phyloP scores from a whole-genome alignment of 2,113 vertebrate genomes.

The Ivindomyrus marchei region DNA sequence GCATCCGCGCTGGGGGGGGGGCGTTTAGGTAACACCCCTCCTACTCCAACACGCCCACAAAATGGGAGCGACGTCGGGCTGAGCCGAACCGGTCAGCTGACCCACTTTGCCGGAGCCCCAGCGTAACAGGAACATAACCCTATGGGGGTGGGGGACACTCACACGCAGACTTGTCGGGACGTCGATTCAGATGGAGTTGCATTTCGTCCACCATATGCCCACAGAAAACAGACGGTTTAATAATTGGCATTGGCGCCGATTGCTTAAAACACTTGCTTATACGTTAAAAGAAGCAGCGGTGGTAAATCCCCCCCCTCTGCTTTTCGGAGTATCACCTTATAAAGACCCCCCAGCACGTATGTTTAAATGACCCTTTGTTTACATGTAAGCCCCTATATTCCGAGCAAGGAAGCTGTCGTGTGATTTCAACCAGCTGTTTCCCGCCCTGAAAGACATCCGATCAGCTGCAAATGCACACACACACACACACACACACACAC shows the following conservation, averaged over 20 bases:
- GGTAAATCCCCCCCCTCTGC: neutral
- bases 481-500: constrained; percentile 54
- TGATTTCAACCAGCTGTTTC: constrained; percentile 95
- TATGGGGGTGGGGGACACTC: no score
- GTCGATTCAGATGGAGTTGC: neutral
- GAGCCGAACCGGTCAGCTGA: neutral
- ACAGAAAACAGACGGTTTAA: neutral
- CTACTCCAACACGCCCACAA: neutral
- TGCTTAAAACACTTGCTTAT: neutral
- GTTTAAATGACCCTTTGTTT: constrained; percentile 83
- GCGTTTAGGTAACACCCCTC: constrained; percentile 33
- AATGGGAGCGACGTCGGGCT: neutral
- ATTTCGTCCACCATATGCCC: neutral
- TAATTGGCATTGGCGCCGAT: neutral
- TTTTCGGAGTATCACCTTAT: neutral
- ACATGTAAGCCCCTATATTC: constrained; percentile 72
- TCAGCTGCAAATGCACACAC: constrained; percentile 76
- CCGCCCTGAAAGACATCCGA: constrained; percentile 91
- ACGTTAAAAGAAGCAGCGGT: neutral
- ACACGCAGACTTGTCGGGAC: neutral
- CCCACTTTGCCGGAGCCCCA: neutral
- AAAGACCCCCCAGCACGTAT: neutral
- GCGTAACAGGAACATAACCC: neutral
- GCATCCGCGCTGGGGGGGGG: neutral
- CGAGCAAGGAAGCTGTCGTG: constrained; percentile 76